Base-by-base conservation (phyloP, 2,113 vertebrate species). In the Thalassarche chlororhynchos region DNA sequence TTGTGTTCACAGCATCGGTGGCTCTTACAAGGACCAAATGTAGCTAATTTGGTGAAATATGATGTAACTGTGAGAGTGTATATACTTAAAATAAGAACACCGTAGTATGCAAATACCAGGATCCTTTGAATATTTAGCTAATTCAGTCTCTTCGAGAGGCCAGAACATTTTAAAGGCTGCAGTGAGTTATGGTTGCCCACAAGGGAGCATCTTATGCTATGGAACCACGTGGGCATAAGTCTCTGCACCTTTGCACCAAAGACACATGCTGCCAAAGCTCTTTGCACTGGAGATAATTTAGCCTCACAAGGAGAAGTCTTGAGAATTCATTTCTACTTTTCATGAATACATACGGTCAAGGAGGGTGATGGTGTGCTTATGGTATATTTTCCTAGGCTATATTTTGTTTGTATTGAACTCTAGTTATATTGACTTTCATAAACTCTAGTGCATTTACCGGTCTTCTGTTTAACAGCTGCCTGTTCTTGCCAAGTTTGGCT, bases 401-500 rank as follows among this genome's bases (percentile, higher is more conserved):
- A 6, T 44, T 87, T 91, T 57, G 15, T 77, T 90, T 66, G 9
- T 55, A 12, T 17, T 80, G 23, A 74, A 3, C 34, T 81, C 15
- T 0, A 0, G 15, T 55, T 78, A 6, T 31, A 5, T 5, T 71
- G 69, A 58, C 24, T 89, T 70, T 17, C 7, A 19, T 70, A 25
- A 84, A 46, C 49, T 64, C 42, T 23, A 17, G 10, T 49, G 11
- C 77, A 17, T 58, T 58, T 77, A 15, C 66, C 86, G 61, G 5
- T 95, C 58, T 92, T 81, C 91, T 96, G 34, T 89, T 89, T 90
- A 49, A 89, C 95, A 99, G 99, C 79, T 99, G 99, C 94, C 98
- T 99, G 88, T 99, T 99, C 95, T 98, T 99, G 95, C 99, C 99
- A 86, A 99, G 99, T 89, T 97, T 99, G 98, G 99, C 99, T 60